Conservation (phyloP, 2,797 vertebrate species). For the Macropodus opercularis region DNA sequence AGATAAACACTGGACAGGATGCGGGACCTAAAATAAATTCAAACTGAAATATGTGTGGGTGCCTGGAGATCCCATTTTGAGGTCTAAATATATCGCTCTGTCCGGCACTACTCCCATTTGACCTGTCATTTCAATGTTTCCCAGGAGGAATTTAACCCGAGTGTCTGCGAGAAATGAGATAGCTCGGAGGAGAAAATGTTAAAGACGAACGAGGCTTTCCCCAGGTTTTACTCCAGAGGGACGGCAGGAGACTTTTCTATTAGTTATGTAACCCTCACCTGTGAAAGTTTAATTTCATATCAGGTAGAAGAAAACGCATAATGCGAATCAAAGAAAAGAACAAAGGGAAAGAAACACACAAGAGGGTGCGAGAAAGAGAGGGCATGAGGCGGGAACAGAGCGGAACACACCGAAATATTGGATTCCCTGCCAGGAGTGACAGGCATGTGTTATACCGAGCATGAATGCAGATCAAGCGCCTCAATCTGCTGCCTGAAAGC, state of each 20-base stretch:
- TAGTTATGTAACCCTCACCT: constrained; percentile 43
- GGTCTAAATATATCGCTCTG: constrained; percentile 70
- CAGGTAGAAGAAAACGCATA: constrained; percentile 43
- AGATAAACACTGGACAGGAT: constrained; percentile 75
- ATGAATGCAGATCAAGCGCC: constrained; percentile 65
- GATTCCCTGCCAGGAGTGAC: constrained; percentile 65
- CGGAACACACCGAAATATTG: constrained; percentile 60
- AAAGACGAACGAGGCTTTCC: constrained; percentile 4
- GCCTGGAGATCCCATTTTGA: constrained; percentile 64
- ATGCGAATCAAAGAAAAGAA: constrained; percentile 58
- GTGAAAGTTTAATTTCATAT: constrained; percentile 56
- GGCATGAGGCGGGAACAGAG: constrained; percentile 33
- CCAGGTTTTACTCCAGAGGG: constrained; percentile 36
- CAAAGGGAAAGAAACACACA: constrained; percentile 45
- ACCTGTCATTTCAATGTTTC: constrained; percentile 50
- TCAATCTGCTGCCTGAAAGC: constrained; percentile 62
- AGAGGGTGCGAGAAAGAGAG: constrained; percentile 30
- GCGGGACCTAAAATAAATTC: constrained; percentile 71
- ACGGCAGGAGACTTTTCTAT: constrained; percentile 25
- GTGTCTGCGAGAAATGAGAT: constrained; percentile 37
- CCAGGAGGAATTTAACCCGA: constrained; percentile 43
- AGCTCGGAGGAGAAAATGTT: not conserved
- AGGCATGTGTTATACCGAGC: constrained; percentile 58
- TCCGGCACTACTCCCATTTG: constrained; percentile 35
- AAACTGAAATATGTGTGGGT: constrained; percentile 52